Evolutionary conservation across 2,113 vertebrate species (phyloP), one percentile per base, ranked within the genome.

Genomic region (Otis tarda): DNA sequence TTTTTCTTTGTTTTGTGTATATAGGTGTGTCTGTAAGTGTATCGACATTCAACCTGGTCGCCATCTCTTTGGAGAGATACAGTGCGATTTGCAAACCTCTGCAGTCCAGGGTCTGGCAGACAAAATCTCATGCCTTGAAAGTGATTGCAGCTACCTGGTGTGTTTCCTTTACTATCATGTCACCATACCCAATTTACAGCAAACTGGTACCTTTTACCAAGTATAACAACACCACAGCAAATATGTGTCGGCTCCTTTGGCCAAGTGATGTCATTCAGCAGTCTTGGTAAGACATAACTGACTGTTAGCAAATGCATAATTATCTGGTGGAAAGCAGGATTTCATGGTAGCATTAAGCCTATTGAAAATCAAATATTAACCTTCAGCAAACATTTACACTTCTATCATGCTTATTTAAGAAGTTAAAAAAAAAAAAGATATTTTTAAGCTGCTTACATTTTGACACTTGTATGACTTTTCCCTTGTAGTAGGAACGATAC

Each of bases 31-130:
- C 99, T 2, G 99, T 99, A 33, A 99, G 99, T 1, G 98, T 99
- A 7, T 99, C 99, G 37, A 99, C 99, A 2, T 99, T 99, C 96
- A 99, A 99, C 97, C 98, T 99, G 95, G 98, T 99, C 50, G 99
- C 99, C 93, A 99, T 99, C 83, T 99, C 99, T 59, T 96, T 99
- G 97, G 99, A 99, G 97, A 98, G 99, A 65, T 99, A 99, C 67
- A 98, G 99, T 19, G 99, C 99, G 65, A 99, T 99, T 56, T 99
- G 99, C 98, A 99, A 99, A 97, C 99, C 99, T 0, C 95, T 99
- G 53, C 98, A 98, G 87, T 99, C 99, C 64, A 98, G 99, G 24
- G 97, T 98, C 45, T 99, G 99, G 99, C 99, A 99, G 98, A 99
- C 99, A 17, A 99, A 99, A 91, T 99, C 99, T 8, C 99, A 99